phyloP scores from a whole-genome alignment of 2,113 vertebrate genomes.

The Oceanodroma tethys region DNA sequence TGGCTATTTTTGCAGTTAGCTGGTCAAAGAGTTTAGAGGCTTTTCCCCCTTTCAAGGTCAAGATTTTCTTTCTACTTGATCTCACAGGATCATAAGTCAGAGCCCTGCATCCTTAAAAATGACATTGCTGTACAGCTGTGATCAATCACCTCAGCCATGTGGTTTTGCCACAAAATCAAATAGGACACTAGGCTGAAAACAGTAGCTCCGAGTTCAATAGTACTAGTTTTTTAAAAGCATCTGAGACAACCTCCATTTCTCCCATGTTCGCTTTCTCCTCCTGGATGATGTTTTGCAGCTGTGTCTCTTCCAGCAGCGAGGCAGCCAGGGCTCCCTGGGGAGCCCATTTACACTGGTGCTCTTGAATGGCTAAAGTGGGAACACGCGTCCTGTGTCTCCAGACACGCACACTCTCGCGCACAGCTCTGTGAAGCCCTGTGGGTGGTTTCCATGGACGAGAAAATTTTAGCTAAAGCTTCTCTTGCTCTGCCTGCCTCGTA shows the following conservation, averaged over 20 bases:
- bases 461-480: not conserved
- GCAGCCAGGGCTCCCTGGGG: not conserved
- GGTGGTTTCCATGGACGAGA: conserved; percentile 2
- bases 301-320: not conserved
- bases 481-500: not conserved
- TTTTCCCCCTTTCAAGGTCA: not conserved
- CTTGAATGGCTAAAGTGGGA: conserved; percentile 42
- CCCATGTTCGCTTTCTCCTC: not conserved
- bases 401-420: not conserved
- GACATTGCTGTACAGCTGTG: rapidly evolving
- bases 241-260: not conserved
- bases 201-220: not conserved
- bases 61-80: not conserved
- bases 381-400: not conserved
- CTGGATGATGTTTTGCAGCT: conserved; percentile 30
- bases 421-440: not conserved
- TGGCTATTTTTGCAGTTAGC: conserved; percentile 12
- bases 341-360: conserved; percentile 17
- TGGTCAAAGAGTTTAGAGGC: not conserved
- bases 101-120: not conserved
- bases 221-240: not conserved
- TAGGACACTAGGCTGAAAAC: not conserved
- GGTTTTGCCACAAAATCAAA: not conserved
- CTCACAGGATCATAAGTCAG: not conserved
- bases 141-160: not conserved